Conservation (phyloP, 2,797 vertebrate genomes). For the Lacerta agilis region DNA sequence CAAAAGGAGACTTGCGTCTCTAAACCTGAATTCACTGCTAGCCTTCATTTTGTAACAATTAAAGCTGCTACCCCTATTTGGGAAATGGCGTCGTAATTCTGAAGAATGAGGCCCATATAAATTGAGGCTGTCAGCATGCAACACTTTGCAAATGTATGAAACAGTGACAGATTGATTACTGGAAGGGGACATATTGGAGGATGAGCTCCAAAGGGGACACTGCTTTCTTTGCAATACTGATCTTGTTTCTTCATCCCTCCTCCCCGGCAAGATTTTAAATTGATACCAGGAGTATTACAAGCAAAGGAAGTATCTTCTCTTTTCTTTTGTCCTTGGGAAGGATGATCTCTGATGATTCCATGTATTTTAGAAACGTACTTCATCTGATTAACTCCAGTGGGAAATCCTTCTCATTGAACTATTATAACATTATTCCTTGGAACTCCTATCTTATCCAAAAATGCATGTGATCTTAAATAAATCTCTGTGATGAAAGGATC, state of each 20-base stretch:
- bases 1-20: not conserved
- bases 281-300: slow-evolving; percentile 65
- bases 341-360: slow-evolving; percentile 65
- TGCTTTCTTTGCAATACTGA: slow-evolving; percentile 44
- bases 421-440: slow-evolving; percentile 69
- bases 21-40: not conserved
- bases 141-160: not conserved
- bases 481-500: slow-evolving; percentile 62
- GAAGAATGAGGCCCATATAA: not conserved
- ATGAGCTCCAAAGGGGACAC: slow-evolving; percentile 8
- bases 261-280: slow-evolving; percentile 42
- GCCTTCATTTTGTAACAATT: not conserved
- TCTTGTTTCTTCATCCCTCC: slow-evolving; percentile 35
- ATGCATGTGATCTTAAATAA: slow-evolving; percentile 82
- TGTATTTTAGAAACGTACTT: slow-evolving; percentile 70
- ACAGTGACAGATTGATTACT: not conserved
- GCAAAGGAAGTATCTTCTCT: slow-evolving; percentile 51
- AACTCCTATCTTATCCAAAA: slow-evolving; percentile 73
- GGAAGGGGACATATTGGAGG: slow-evolving; percentile 52
- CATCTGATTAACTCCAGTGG: slow-evolving; percentile 61
- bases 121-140: slow-evolving; percentile 36
- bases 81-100: not conserved
- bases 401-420: slow-evolving; percentile 61
- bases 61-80: not conserved
- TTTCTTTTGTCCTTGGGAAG: slow-evolving; percentile 58